A percentile compares a stretch with the other conserved stretches of the same genome.
phyloP scores from a whole-genome alignment of 2,888 invertebrate species.

The Rhimphoctona megacephalus region DNA sequence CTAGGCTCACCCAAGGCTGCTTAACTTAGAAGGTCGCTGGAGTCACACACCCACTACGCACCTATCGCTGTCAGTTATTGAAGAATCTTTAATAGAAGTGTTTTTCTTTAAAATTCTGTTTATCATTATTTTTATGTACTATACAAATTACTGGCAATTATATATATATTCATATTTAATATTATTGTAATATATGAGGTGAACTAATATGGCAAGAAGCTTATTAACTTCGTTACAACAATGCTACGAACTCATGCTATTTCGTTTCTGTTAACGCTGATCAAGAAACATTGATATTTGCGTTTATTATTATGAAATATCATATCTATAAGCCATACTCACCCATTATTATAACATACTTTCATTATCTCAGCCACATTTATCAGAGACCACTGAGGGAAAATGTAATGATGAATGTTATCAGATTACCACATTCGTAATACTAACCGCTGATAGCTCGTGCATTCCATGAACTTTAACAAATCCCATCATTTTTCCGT shows the following conservation, averaged over 20 bases:
- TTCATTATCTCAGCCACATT: background rate
- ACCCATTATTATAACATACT: background rate
- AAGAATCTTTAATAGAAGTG: background rate
- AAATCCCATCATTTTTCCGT: background rate
- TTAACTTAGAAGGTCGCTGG: no score
- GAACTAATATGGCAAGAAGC: background rate
- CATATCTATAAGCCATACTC: background rate
- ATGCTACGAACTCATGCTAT: background rate
- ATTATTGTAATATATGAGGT: background rate
- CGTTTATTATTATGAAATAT: background rate
- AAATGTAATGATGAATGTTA: slow-evolving; percentile 30
- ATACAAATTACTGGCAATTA: background rate
- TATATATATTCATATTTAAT: background rate
- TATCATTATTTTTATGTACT: background rate
- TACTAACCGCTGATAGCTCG: background rate
- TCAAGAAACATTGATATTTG: background rate
- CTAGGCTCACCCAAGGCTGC: no score
- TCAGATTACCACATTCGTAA: slow-evolving; percentile 5
- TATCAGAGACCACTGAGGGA: background rate
- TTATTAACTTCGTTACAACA: background rate
- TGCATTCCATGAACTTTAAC: background rate
- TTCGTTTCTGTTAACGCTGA: background rate
- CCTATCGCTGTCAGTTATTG: no score
- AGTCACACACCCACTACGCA: no score
- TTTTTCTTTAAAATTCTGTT: background rate